Conservation (phyloP, 2,888 invertebrate genomes). For the Plemyria rubiginata region DNA sequence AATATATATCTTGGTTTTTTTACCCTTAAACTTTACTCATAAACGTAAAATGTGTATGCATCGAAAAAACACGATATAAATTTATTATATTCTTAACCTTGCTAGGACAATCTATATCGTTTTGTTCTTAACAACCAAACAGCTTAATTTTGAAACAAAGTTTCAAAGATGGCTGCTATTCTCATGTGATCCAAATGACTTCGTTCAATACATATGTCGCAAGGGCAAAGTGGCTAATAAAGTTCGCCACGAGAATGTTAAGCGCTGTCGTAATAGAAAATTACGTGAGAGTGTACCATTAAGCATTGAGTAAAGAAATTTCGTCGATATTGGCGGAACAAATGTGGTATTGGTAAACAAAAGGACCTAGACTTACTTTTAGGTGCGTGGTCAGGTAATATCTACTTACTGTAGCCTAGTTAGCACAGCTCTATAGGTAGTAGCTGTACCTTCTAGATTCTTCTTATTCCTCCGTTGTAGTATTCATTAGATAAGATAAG, state of each 20-base stretch:
- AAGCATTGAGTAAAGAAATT: constrained; percentile 38
- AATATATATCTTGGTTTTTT: too few species aligned
- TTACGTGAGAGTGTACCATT: constrained; percentile 45
- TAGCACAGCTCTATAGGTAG: too few species aligned
- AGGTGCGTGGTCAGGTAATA: neutral
- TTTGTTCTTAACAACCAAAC: neutral
- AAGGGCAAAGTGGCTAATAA: constrained; percentile 57
- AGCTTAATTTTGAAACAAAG: neutral
- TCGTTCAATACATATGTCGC: constrained; percentile 59
- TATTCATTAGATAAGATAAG: too few species aligned
- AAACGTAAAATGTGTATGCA: too few species aligned
- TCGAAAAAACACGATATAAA: too few species aligned
- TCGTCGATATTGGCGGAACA: constrained; percentile 27
- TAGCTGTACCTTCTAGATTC: too few species aligned
- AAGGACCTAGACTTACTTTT: neutral
- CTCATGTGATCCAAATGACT: constrained; percentile 19
- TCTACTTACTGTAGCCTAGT: neutral
- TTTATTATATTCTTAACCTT: too few species aligned
- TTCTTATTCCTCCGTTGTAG: too few species aligned
- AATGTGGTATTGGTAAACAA: constrained; percentile 21
- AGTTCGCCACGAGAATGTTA: constrained; percentile 53
- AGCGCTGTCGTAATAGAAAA: constrained; percentile 44
- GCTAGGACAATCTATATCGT: neutral
- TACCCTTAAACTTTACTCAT: too few species aligned
- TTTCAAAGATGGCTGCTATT: neutral